Percentiles rank a stretch among this genome's conserved stretches.
These are phyloP conservation scores for Anagyrus pseudococci DNA, from an alignment of 2,888 invertebrate genomes.

Conservation along the genomic window DNA sequence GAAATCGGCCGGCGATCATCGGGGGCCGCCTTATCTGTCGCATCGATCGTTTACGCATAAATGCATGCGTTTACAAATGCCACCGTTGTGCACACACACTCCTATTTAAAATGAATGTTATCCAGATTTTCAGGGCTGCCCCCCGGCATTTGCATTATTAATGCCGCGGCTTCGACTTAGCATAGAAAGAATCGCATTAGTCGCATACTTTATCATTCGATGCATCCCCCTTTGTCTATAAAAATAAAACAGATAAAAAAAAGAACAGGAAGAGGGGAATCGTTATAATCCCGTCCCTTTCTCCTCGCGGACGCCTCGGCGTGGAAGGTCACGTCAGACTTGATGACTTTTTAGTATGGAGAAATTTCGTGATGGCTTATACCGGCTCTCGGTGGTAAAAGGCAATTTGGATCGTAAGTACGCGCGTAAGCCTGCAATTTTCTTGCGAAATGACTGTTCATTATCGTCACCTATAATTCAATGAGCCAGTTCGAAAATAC, in stretches of 20 bases:
- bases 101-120: conserved; percentile 31
- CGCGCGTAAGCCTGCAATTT: conserved; percentile 11
- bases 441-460: conserved; percentile 1
- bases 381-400: background rate
- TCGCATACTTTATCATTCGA: conserved; percentile 26
- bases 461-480: conserved; percentile 24
- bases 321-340: too few species aligned
- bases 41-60: too few species aligned
- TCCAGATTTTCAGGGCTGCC: conserved; percentile 29
- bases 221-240: background rate
- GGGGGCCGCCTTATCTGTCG: background rate
- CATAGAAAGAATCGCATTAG: conserved; percentile 28
- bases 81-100: conserved; percentile 1
- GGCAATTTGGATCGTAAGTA: background rate
- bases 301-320: too few species aligned
- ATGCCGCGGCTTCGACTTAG: conserved; percentile 24
- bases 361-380: background rate
- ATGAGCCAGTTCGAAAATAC: background rate
- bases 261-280: conserved; percentile 3
- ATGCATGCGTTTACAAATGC: conserved; percentile 48
- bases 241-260: conserved; percentile 9
- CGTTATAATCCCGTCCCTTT: background rate
- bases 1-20: background rate
- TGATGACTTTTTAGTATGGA: too few species aligned
- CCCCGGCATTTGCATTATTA: conserved; percentile 30